These are phyloP conservation scores for Zophobas morio DNA, from an alignment of 1,140 invertebrate species.

Conservation along the genomic window DNA sequence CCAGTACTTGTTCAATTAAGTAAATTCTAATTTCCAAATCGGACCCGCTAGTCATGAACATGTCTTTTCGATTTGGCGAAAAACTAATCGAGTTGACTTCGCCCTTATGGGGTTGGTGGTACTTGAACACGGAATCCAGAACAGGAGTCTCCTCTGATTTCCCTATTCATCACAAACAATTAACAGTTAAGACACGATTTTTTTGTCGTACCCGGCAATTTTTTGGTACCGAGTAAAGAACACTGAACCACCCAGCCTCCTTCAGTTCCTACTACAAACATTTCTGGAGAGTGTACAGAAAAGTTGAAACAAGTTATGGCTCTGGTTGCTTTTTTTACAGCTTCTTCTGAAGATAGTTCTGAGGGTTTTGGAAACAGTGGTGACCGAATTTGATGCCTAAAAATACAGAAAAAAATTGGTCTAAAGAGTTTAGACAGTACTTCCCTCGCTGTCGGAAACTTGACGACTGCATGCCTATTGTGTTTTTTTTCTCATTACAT, in stretches of 20 bases:
- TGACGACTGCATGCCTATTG: no score
- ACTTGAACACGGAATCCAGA: constrained; percentile 63
- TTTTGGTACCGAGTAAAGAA: constrained; percentile 60
- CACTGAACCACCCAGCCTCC: constrained; percentile 64
- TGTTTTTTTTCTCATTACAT: no score
- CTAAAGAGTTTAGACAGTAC: no score
- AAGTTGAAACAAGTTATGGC: constrained; percentile 66
- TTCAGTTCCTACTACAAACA: constrained; percentile 64
- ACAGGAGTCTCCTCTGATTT: constrained; percentile 53
- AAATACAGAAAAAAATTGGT: constrained; percentile 17
- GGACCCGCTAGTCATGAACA: constrained; percentile 62
- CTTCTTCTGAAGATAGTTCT: constrained; percentile 45
- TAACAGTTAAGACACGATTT: constrained; percentile 9
- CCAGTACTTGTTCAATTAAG: constrained; percentile 60
- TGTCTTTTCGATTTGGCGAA: constrained; percentile 61
- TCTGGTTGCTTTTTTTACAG: constrained; percentile 55
- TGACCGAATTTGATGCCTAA: constrained; percentile 61
- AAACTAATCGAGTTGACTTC: constrained; percentile 61
- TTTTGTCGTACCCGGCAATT: constrained; percentile 58
- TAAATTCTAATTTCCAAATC: constrained; percentile 65
- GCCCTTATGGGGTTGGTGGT: constrained; percentile 63
- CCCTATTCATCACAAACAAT: constrained; percentile 50
- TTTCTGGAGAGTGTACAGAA: constrained; percentile 61
- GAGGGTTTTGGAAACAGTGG: constrained; percentile 54
- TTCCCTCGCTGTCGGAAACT: no score